Evolutionary conservation across 2,797 vertebrate genomes (phyloP).

Genomic region (Enteromius unitaeniatus): DNA sequence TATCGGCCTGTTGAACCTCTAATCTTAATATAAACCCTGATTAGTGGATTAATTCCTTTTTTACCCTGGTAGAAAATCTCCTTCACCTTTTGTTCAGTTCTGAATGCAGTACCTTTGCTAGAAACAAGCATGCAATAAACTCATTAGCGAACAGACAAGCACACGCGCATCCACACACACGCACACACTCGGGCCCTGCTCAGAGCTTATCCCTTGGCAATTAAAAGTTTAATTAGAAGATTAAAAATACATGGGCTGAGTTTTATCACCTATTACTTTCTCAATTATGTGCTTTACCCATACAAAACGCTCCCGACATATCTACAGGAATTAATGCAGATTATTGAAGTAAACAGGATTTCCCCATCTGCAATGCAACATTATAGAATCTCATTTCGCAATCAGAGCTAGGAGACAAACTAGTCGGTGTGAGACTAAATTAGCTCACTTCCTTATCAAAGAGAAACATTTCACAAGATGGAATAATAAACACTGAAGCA

Average conservation of each 20-base stretch:
- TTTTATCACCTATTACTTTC: slow-evolving; percentile 80
- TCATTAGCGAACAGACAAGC: slow-evolving; percentile 68
- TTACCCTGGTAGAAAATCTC: slow-evolving; percentile 67
- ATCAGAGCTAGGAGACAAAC: slow-evolving; percentile 40
- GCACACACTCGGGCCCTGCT: slow-evolving; percentile 57
- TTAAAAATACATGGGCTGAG: slow-evolving; percentile 80
- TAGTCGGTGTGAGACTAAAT: slow-evolving; percentile 25
- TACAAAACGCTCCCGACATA: slow-evolving; percentile 65
- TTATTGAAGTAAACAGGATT: slow-evolving; percentile 66
- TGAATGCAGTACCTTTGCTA: slow-evolving; percentile 72
- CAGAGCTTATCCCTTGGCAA: slow-evolving; percentile 79
- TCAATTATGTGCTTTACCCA: slow-evolving; percentile 77
- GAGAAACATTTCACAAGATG: slow-evolving; percentile 39
- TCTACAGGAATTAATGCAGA: slow-evolving; percentile 70
- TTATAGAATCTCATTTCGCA: slow-evolving; percentile 56
- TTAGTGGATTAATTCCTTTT: slow-evolving; percentile 78
- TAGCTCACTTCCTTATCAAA: slow-evolving; percentile 48
- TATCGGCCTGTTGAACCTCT: slow-evolving; percentile 70
- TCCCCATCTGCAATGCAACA: slow-evolving; percentile 57
- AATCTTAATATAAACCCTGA: slow-evolving; percentile 77
- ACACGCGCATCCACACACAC: slow-evolving; percentile 42
- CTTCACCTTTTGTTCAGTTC: slow-evolving; percentile 75
- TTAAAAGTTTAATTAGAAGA: slow-evolving; percentile 86
- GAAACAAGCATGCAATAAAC: slow-evolving; percentile 72
- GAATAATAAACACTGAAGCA: slow-evolving; percentile 43